Percentiles rank a stretch among this genome's conserved stretches.
These are phyloP conservation scores for Helleia helle DNA, from an alignment of 2,888 invertebrate genomes.

Conservation along the genomic window DNA sequence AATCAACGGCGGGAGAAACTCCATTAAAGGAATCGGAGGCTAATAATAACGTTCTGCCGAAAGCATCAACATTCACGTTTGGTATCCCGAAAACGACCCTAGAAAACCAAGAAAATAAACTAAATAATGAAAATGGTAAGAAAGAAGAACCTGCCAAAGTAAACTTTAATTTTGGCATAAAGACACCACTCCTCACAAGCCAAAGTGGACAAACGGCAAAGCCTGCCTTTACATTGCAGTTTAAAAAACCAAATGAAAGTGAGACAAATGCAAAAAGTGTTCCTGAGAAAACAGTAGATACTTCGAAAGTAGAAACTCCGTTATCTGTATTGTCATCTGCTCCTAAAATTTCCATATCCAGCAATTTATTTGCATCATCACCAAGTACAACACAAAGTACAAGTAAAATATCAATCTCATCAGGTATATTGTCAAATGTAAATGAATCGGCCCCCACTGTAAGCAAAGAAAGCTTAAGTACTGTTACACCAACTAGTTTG, in stretches of 20 bases:
- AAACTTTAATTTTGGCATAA: slow-evolving; percentile 42
- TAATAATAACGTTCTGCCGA: slow-evolving; percentile 45
- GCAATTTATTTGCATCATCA: slow-evolving; percentile 2
- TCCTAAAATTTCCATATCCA: neutral
- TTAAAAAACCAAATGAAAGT: neutral
- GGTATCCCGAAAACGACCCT: slow-evolving; percentile 30
- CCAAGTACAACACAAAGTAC: slow-evolving; percentile 1
- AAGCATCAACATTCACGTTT: slow-evolving; percentile 36
- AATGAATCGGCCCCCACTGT: neutral
- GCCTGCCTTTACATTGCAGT: slow-evolving; percentile 2
- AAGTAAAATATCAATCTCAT: slow-evolving; percentile 7
- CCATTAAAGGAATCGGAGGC: slow-evolving; percentile 15
- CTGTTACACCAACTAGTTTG: neutral
- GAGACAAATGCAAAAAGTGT: neutral
- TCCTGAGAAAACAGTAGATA: neutral
- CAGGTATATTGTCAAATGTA: neutral
- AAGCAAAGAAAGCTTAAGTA: neutral
- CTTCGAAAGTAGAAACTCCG: neutral
- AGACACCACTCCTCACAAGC: slow-evolving; percentile 24
- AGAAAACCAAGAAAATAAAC: slow-evolving; percentile 22
- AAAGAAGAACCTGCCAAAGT: slow-evolving; percentile 28
- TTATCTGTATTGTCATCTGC: neutral
- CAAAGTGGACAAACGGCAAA: slow-evolving; percentile 14
- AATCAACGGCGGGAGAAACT: slow-evolving; percentile 23
- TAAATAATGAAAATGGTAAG: slow-evolving; percentile 18